A percentile compares a stretch with the other conserved stretches of the same genome.
Evolutionary conservation across 2,888 invertebrate genomes (phyloP).

Genomic region (Chloroclystis v-ata): DNA sequence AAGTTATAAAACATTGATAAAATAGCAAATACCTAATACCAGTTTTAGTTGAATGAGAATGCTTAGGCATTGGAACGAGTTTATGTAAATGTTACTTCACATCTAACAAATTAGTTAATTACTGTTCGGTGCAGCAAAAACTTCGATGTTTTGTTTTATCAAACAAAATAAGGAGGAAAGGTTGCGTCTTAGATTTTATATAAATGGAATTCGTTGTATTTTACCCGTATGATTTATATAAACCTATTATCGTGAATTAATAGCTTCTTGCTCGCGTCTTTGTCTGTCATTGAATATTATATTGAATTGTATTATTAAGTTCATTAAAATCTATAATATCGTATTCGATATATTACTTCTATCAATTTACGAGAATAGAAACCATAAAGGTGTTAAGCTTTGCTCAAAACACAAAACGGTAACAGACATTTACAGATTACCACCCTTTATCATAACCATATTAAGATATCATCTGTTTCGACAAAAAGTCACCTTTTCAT

Average conservation of each 20-base stretch:
- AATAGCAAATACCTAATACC: no score
- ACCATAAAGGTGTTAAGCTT: constrained; percentile 61
- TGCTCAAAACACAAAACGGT: constrained; percentile 34
- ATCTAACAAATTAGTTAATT: constrained; percentile 23
- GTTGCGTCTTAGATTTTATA: not conserved
- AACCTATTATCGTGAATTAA: no score
- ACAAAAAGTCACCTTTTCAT: constrained; percentile 59
- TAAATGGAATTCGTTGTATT: no score
- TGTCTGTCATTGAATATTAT: no score
- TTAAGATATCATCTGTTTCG: constrained; percentile 68
- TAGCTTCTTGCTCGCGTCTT: no score
- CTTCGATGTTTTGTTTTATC: not conserved
- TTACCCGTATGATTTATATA: no score
- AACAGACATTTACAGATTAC: constrained; percentile 75
- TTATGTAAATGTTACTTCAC: constrained; percentile 11
- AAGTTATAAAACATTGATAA: no score
- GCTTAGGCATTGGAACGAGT: constrained; percentile 21
- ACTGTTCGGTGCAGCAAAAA: constrained; percentile 9
- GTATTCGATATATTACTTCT: not conserved
- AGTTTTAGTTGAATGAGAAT: constrained; percentile 22
- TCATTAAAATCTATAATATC: no score
- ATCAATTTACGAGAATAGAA: constrained; percentile 38
- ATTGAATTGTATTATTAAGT: no score
- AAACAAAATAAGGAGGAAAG: not conserved
- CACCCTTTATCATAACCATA: constrained; percentile 67